Conservation (phyloP, 23 tunicate genomes). For the Aplidium turbinatum region DNA sequence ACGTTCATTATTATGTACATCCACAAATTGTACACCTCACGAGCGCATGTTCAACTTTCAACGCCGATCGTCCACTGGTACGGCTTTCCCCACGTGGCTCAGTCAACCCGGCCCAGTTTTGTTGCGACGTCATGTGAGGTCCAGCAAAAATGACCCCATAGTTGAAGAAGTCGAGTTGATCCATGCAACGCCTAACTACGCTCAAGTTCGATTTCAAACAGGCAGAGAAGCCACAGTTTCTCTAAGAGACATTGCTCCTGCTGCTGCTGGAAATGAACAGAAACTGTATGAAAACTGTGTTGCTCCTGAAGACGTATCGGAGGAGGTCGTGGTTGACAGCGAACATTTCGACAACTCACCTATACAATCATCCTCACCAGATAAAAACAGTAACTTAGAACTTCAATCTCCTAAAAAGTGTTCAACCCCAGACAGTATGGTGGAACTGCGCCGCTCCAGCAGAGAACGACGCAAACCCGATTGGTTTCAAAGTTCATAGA, state of each 20-base stretch:
- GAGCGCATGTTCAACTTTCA: conserved; percentile 8
- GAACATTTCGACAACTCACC: no score
- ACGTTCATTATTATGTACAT: conserved; percentile 12
- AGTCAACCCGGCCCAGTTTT: conserved; percentile 16
- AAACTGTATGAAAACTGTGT: no score
- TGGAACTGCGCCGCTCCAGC: no score
- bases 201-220: conserved; percentile 9
- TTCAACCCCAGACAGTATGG: no score
- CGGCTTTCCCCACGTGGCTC: conserved; percentile 23
- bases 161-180: conserved; percentile 34
- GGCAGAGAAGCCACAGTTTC: conserved; percentile 26
- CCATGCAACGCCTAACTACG: conserved; percentile 3
- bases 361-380: no score
- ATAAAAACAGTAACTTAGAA: no score
- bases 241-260: conserved; percentile 15
- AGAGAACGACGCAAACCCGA: no score
- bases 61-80: not conserved
- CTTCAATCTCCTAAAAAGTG: no score
- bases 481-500: no score
- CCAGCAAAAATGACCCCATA: not conserved
- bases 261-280: no score
- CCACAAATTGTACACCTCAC: conserved; percentile 31
- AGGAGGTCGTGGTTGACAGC: no score
- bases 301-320: no score
- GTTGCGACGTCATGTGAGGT: not conserved